Evolutionary conservation across 2,797 vertebrate species (phyloP).

Genomic region (Poecile montanus): DNA sequence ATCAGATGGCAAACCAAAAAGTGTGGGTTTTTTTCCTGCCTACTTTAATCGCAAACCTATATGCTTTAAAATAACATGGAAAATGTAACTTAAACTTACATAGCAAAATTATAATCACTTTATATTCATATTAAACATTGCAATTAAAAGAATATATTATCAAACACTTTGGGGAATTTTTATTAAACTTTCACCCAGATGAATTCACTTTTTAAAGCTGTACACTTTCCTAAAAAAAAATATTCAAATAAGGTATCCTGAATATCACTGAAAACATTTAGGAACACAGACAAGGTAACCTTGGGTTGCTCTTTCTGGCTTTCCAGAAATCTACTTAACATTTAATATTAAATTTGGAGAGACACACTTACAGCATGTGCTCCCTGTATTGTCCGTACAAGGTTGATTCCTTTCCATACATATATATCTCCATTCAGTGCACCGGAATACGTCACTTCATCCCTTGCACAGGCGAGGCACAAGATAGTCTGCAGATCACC

Average conservation of each 20-base stretch:
- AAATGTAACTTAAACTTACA: background rate
- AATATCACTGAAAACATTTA: background rate
- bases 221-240: background rate
- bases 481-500: constrained; percentile 98
- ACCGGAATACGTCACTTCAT: constrained; percentile 96
- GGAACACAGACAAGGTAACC: background rate
- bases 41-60: background rate
- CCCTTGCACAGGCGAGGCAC: constrained; percentile 95
- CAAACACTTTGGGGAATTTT: background rate
- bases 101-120: background rate
- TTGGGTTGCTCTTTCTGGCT: background rate
- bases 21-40: background rate
- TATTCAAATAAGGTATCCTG: background rate
- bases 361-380: constrained; percentile 89
- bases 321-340: background rate
- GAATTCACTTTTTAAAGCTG: background rate
- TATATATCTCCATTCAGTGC: constrained; percentile 97
- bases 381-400: constrained; percentile 93
- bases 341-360: background rate
- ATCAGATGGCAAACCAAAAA: background rate
- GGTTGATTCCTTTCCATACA: constrained; percentile 96
- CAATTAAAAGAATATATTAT: background rate
- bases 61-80: background rate
- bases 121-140: background rate
- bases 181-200: background rate